A percentile compares a stretch with the other conserved stretches of the same genome.
Evolutionary conservation across 2,888 invertebrate genomes (phyloP).

Genomic region (Lordiphosa fenestrarum): DNA sequence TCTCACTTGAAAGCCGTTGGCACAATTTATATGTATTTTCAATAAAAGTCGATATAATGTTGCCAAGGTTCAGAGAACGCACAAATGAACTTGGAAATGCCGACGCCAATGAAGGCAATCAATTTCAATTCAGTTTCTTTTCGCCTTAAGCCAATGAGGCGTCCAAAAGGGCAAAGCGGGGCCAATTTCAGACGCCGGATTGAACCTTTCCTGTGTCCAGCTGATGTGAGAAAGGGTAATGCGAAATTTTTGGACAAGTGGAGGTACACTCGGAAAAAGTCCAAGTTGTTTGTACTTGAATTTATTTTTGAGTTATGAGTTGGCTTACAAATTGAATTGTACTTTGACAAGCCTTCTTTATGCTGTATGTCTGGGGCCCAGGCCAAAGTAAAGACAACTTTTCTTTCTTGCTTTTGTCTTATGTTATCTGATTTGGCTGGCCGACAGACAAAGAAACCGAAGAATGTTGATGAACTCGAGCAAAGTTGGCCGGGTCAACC

Average conservation of each 20-base stretch:
- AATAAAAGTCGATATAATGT: conserved; percentile 65
- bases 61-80: conserved; percentile 70
- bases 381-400: not conserved
- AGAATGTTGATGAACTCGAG: conserved; percentile 65
- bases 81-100: conserved; percentile 62
- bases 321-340: no score
- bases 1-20: conserved; percentile 46
- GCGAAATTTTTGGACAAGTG: no score
- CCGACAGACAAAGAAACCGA: conserved; percentile 47
- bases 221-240: not conserved
- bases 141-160: conserved; percentile 62
- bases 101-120: conserved; percentile 63
- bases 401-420: conserved; percentile 15
- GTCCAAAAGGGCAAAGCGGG: conserved; percentile 63
- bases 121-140: conserved; percentile 66
- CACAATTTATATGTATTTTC: conserved; percentile 65
- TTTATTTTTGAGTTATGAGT: no score
- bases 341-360: no score
- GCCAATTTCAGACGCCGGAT: conserved; percentile 51
- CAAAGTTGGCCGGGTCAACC: conserved; percentile 11
- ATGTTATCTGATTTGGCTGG: conserved; percentile 1
- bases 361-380: not conserved
- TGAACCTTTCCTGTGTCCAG: conserved; percentile 2
- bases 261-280: no score
- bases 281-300: no score